Base-by-base conservation (phyloP, 2,888 invertebrate genomes). In the Xestobium rufovillosum region DNA sequence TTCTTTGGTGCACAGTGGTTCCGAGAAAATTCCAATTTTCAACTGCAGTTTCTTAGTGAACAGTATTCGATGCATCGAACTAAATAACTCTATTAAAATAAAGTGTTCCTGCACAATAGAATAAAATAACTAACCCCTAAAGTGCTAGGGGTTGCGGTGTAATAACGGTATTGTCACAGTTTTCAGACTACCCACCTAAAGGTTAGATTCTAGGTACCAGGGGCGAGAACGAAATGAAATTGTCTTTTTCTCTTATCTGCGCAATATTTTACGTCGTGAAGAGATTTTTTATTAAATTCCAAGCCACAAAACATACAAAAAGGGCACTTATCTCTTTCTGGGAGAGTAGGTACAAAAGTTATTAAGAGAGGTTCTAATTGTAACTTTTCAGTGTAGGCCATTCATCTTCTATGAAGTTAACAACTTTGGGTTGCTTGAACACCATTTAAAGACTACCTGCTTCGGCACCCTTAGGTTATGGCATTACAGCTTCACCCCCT, bases 381-480 rank as follows among this genome's bases (percentile, higher is more conserved):
- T 60, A 55, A 60, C 56, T 61, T 61, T 59, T 60, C 58, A 56
- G 50, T 53, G 46, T 47, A 48, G 47, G 50, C 60, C 54, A 63
- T 63, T 61, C 61, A 62, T 64, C 64, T 62, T 59, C 36, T 59
- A 56, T 49, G 55, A 57, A 57, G 59, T 58, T 59, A 60, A 60
- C 61, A 59, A 59, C 58, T 49, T 48, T 17, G 38, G 51, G 53
- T 53, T 50, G 43, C 48, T 52, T 49, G 47, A 50, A 55, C 52
- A 50, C 53, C 56, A 53, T 59, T 61, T 60, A 53, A 59, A 60
- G 63, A 63, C 61, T 64, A 64, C 64, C 64, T 64, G 64, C 59
- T 51, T 51, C 43, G 35, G 45, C 51, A 46, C 48, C 48, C 52
- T 43, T 42, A 43, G 35, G 41, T 46, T 46, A 46, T 46, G 42